These are phyloP conservation scores for Diadegma fenestrale DNA, from an alignment of 2,888 invertebrate genomes.

Conservation along the genomic window DNA sequence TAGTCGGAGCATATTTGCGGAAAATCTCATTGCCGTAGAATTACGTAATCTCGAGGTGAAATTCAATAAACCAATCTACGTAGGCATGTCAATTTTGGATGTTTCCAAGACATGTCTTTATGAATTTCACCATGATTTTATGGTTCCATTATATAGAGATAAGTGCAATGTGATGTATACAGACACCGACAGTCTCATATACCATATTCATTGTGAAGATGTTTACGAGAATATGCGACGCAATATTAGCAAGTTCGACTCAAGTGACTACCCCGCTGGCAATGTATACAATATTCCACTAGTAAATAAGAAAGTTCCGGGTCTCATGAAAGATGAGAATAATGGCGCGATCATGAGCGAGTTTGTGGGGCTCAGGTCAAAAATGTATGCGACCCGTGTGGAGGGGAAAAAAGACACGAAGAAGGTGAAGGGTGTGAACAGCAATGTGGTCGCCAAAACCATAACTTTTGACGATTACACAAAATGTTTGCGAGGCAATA, in stretches of 20 bases:
- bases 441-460: background rate
- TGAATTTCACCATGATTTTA: constrained; percentile 63
- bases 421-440: background rate
- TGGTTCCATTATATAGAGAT: constrained; percentile 34
- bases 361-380: background rate
- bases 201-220: constrained; percentile 75
- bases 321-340: constrained; percentile 4
- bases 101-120: constrained; percentile 65
- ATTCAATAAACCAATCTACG: constrained; percentile 65
- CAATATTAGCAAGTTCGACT: constrained; percentile 50
- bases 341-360: background rate
- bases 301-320: background rate
- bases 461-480: background rate
- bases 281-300: background rate
- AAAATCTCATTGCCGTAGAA: constrained; percentile 47
- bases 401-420: background rate
- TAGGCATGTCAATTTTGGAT: constrained; percentile 30
- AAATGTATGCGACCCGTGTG: background rate
- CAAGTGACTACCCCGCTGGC: constrained; percentile 29
- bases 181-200: constrained; percentile 74
- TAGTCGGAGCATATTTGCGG: background rate
- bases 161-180: constrained; percentile 64
- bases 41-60: constrained; percentile 26
- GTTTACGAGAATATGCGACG: constrained; percentile 75
- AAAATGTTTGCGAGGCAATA: background rate